Base-by-base conservation (phyloP, 1,140 invertebrate genomes). In the Phortica variegata region DNA sequence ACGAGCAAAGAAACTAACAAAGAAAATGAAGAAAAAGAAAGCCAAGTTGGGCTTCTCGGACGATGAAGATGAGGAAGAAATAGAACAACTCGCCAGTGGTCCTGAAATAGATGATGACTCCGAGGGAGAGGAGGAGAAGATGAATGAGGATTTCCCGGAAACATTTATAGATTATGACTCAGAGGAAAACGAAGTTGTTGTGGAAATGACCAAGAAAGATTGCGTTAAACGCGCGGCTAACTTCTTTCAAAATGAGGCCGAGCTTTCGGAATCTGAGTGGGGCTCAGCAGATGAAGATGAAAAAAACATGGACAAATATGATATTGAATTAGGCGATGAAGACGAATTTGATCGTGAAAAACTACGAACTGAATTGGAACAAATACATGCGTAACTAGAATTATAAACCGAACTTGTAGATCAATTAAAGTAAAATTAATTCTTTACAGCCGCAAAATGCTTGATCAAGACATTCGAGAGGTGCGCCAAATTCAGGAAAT, bases 201-300 rank as follows among this genome's bases (percentile, higher is more conserved):
- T 77, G 1, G 52, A 72, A 51, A 62, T 81, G 49, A 72, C 77
- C 2, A 78, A 78, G 43, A 80, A 79, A 40, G 77, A 79, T 53
- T 76, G 78, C 10, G 76, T 77, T 47, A 71, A 80, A 34, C 77
- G 79, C 17, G 76, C 80, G 0, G 73, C 76, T 38, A 84, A 85
- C 31, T 93, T 90, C 78, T 68, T 92, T 8, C 90, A 93, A 41
- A 80, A 84, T n/a, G 90, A 93, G 77, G 90, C 90, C 0, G 90
- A 92, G 66, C 73, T 93, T 1, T 90, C 88, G 4, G 90, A 89
- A 62, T 88, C 85, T 2, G 88, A 90, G 43, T 85, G 82, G 79
- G 85, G 81, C 8, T 87, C 85, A 40, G 87, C 79, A 0, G 87
- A 88, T 60, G 88, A 90, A 69, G 86, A 90, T 60, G 88, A 90